Evolutionary conservation across 2,113 vertebrate genomes (phyloP), one percentile per base, ranked within the genome.

Genomic region (Sturnus vulgaris): DNA sequence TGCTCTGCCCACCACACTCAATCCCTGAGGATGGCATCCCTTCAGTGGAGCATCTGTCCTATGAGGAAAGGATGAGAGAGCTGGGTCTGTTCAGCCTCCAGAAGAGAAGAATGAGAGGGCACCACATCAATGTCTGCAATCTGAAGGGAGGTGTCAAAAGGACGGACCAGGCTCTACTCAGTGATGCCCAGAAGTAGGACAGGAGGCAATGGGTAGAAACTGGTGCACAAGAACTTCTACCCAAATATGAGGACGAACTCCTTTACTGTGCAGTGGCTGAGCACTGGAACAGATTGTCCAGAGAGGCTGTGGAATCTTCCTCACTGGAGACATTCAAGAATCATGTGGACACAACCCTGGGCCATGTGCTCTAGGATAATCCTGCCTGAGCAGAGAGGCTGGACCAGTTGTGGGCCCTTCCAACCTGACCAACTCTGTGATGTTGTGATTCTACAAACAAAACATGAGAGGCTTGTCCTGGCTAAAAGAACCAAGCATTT

Each of bases 151-250:
- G 7, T 23, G 30, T n/a, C 50, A 23, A 64, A 47, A 56, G 23
- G 50, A 65, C 39, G 35, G 23, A n/a, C 15, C 19, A n/a, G 30
- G 24, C 42, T 66, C 52, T 35, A 30, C 60, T 57, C 42, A 35
- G 12, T 49, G 50, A 49, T 49, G 15, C 28, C n/a, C 23, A 56
- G 40, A n/a, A 64, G 2, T 4, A 47, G n/a, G 8, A 47, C 8
- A n/a, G 39, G 69, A 64, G 19, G 30, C 19, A 65, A 28, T 28
- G 23, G 19, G 4, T 3, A 73, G 23, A 47, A 73, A 56, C 12
- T 12, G 5, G 4, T 33, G 33, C 40, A 47, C 30, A 39, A 49
- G 27, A 55, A 56, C 18, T 47, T 73, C 33, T 0, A 0, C 11
- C n/a, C 1, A 3, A 14, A 28, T 8, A 19, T 16, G 24, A 40